Percentiles rank a stretch among this genome's conserved stretches.
These are phyloP conservation scores for Lycodopsis pacificus DNA, from an alignment of 2,797 vertebrate genomes.

Conservation along the genomic window DNA sequence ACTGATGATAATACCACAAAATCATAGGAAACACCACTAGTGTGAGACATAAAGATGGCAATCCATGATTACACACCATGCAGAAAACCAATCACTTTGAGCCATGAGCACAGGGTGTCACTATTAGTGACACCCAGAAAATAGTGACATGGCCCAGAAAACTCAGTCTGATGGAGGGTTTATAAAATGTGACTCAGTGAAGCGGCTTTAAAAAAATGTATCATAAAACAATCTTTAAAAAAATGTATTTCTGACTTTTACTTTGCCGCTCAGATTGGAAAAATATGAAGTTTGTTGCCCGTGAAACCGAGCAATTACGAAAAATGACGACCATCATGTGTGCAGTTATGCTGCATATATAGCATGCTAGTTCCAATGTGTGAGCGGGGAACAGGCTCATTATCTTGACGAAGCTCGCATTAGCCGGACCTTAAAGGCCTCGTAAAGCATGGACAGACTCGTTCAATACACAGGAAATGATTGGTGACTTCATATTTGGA, in stretches of 20 bases:
- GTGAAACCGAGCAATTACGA: background rate
- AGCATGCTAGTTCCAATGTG: too few species aligned
- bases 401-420: too few species aligned
- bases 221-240: slow-evolving; percentile 7
- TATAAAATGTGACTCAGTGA: background rate
- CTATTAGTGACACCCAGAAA: slow-evolving; percentile 32
- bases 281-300: slow-evolving; percentile 1
- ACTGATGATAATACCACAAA: slow-evolving; percentile 19
- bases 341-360: background rate
- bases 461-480: background rate
- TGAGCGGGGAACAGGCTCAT: background rate
- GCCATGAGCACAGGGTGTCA: slow-evolving; percentile 11
- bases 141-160: slow-evolving; percentile 25
- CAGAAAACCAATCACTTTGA: slow-evolving; percentile 12
- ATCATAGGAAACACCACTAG: slow-evolving; percentile 2
- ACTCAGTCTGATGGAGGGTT: slow-evolving; percentile 5
- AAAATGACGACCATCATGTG: too few species aligned
- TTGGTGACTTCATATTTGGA: background rate
- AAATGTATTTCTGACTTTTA: background rate
- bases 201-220: background rate
- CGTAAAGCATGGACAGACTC: background rate
- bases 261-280: background rate
- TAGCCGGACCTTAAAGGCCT: too few species aligned
- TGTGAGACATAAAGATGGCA: slow-evolving; percentile 34
- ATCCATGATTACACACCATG: background rate